Percentiles rank a stretch among this genome's conserved stretches.
phyloP scores from a whole-genome alignment of 2,797 vertebrate genomes.

The Dendrocincla tyrannina region DNA sequence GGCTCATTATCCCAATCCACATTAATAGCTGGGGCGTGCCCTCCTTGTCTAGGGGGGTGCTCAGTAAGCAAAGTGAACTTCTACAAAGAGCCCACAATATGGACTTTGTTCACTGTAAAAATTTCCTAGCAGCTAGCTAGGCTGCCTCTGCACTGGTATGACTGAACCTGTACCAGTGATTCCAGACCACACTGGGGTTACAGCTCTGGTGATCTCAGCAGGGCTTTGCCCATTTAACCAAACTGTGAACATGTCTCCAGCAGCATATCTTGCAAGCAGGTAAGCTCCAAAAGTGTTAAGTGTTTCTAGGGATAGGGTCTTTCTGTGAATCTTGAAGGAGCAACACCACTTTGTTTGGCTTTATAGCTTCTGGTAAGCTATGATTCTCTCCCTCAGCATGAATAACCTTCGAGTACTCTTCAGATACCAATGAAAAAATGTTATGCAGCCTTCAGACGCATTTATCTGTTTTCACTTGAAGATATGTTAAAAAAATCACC shows the following conservation, averaged over 20 bases:
- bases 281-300: not conserved
- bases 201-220: not conserved
- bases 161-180: not conserved
- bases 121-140: accelerated
- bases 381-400: not conserved
- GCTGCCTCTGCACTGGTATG: not conserved
- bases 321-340: not conserved
- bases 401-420: not conserved
- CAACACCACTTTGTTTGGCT: not conserved
- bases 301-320: not conserved
- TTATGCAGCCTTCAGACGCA: not conserved
- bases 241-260: not conserved
- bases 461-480: not conserved
- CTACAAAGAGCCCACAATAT: accelerated
- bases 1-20: not conserved
- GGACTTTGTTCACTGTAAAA: not conserved
- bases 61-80: not conserved
- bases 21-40: not conserved
- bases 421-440: not conserved
- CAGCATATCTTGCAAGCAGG: not conserved
- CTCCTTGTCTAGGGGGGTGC: accelerated
- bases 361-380: not conserved
- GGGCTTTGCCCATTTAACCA: not conserved
- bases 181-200: accelerated
- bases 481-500: not conserved